Percentiles rank a stretch among this genome's conserved stretches.
Conservation (phyloP, 2,797 vertebrate genomes). For the Danionella dracula region DNA sequence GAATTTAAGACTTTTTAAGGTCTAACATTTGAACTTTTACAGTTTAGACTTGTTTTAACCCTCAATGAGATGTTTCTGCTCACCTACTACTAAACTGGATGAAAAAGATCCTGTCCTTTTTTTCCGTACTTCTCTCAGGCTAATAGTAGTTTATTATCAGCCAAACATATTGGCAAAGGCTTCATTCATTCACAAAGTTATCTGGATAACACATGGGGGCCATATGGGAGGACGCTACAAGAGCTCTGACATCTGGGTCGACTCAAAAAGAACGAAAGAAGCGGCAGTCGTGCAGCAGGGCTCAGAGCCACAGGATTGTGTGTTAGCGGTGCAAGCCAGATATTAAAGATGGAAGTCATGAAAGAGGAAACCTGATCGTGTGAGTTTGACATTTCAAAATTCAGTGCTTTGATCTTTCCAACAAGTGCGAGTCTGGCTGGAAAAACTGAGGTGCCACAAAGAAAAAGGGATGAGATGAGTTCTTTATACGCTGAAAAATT, state of each 20-base stretch:
- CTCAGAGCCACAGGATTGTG: constrained; percentile 9
- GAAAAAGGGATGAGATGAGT: constrained; percentile 3
- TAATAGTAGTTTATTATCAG: constrained; percentile 7
- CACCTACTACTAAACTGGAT: no score
- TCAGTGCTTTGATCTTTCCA: neutral
- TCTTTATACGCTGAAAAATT: neutral
- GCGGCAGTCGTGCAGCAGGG: neutral
- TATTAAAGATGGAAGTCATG: constrained; percentile 19
- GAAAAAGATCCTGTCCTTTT: constrained; percentile 2
- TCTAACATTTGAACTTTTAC: no score
- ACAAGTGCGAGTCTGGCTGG: neutral
- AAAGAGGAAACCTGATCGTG: constrained; percentile 15
- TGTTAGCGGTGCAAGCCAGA: constrained; percentile 3
- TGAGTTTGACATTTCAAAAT: neutral
- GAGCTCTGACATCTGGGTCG: constrained; percentile 2
- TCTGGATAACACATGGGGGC: constrained; percentile 53
- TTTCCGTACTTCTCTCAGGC: constrained; percentile 8
- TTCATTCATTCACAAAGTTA: constrained; percentile 31
- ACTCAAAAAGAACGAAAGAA: neutral
- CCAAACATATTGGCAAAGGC: constrained; percentile 21
- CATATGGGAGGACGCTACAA: constrained; percentile 55
- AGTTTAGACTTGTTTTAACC: no score
- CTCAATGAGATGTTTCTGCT: no score
- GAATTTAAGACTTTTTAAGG: no score
- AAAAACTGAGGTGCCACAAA: constrained; percentile 13